Conservation (phyloP, 35 echinoderm and acorn worm genomes). For the Ptychodera flava region DNA sequence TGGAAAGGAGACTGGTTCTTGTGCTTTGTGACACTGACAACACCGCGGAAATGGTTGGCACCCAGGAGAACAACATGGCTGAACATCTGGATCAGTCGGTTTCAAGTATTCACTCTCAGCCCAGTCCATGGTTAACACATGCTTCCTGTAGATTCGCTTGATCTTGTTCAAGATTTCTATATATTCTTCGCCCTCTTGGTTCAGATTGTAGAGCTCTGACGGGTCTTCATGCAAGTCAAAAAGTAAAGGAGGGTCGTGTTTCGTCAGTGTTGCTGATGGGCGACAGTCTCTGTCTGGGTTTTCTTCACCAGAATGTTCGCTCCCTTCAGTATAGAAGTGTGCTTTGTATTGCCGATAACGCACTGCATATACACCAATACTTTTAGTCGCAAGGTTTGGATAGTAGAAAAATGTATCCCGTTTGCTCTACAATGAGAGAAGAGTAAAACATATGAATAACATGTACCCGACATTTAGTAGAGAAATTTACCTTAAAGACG, state of each 20-base stretch:
- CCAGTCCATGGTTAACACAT: conserved; percentile 63
- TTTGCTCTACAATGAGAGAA: conserved; percentile 48
- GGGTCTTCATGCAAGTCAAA: conserved; percentile 76
- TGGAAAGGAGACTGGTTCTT: too few relatives aligned
- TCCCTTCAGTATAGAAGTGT: conserved; percentile 74
- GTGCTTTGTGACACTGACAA: conserved; percentile 43
- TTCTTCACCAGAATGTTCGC: conserved; percentile 34
- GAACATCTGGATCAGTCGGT: conserved; percentile 12
- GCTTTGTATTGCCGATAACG: conserved; percentile 93
- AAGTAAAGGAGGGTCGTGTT: conserved; percentile 66
- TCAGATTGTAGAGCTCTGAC: conserved; percentile 78
- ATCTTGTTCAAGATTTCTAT: conserved; percentile 41
- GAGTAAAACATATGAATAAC: too few relatives aligned
- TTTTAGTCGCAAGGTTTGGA: conserved; percentile 31
- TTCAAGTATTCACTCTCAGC: conserved; percentile 37
- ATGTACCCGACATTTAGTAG: too few relatives aligned
- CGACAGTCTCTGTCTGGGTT: conserved; percentile 84
- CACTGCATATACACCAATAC: conserved; percentile 68
- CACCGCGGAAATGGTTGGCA: conserved; percentile 82
- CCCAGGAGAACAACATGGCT: conserved; percentile 81
- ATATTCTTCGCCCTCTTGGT: conserved; percentile 21
- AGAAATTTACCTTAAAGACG: too few relatives aligned
- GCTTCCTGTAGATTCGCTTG: conserved; percentile 39
- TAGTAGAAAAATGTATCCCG: conserved; percentile 83
- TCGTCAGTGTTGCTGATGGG: conserved; percentile 22